Conservation (phyloP, 2,888 invertebrate genomes). For the Tetragonula carbonaria region DNA sequence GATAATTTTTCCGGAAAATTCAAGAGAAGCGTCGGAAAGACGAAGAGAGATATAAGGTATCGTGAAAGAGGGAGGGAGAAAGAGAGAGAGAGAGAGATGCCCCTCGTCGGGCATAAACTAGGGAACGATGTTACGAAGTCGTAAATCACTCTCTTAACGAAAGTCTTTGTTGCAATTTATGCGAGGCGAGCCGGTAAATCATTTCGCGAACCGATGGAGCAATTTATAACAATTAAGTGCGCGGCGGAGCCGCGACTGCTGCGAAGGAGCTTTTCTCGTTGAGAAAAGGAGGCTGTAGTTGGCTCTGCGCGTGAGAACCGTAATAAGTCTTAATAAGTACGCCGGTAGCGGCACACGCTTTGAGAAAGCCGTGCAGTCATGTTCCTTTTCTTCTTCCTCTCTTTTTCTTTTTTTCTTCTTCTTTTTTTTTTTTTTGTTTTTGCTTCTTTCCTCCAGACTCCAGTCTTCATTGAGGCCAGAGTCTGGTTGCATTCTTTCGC, state of each 20-base stretch:
- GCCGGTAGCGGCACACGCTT: constrained; percentile 56
- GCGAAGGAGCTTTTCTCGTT: constrained; percentile 60
- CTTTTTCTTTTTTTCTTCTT: too few relatives aligned
- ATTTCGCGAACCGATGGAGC: constrained; percentile 80
- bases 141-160: constrained; percentile 82
- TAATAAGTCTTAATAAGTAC: constrained; percentile 74
- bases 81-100: constrained; percentile 3
- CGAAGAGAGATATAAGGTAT: background rate
- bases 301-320: constrained; percentile 58
- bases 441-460: background rate
- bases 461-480: background rate
- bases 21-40: background rate
- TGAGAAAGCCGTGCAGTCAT: constrained; percentile 33
- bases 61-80: background rate
- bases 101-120: constrained; percentile 72
- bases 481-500: background rate
- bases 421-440: background rate
- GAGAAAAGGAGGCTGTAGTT: constrained; percentile 68
- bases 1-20: constrained; percentile 43
- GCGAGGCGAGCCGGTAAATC: constrained; percentile 79
- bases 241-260: constrained; percentile 43
- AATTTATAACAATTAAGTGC: constrained; percentile 83
- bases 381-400: constrained; percentile 13
- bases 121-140: constrained; percentile 73
- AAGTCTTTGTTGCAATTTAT: constrained; percentile 83